Evolutionary conservation across 2,888 invertebrate genomes (phyloP).

Genomic region (Dryobotodes eremita): DNA sequence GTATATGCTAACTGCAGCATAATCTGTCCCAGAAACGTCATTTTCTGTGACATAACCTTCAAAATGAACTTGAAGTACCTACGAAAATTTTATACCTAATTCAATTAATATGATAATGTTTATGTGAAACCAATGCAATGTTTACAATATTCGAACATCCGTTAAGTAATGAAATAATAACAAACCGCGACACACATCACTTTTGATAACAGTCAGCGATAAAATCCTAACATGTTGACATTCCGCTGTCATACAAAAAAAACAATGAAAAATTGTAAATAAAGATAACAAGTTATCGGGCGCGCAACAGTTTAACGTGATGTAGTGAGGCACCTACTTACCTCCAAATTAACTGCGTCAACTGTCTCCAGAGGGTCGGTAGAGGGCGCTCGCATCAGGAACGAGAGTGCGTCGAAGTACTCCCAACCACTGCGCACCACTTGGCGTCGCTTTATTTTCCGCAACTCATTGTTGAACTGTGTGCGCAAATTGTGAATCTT

Average conservation of each 20-base stretch:
- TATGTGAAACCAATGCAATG: not conserved
- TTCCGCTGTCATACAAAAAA: slow-evolving; percentile 31
- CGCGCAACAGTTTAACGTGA: not conserved
- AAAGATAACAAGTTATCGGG: slow-evolving; percentile 21
- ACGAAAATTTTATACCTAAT: not conserved
- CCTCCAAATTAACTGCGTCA: slow-evolving; percentile 85
- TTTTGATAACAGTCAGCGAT: slow-evolving; percentile 38
- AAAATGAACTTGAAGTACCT: slow-evolving; percentile 9
- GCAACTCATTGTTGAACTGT: slow-evolving; percentile 85
- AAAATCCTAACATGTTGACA: slow-evolving; percentile 26
- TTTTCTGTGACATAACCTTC: not conserved
- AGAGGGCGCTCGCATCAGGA: slow-evolving; percentile 77
- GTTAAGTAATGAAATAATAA: slow-evolving; percentile 8
- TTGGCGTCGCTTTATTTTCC: slow-evolving; percentile 84
- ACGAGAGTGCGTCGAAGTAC: slow-evolving; percentile 85
- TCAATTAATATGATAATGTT: no score
- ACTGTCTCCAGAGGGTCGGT: slow-evolving; percentile 77
- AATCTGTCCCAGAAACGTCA: slow-evolving; percentile 29
- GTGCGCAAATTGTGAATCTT: slow-evolving; percentile 87
- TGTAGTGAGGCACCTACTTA: slow-evolving; percentile 63
- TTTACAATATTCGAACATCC: not conserved
- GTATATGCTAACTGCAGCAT: slow-evolving; percentile 5
- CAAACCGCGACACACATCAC: slow-evolving; percentile 16
- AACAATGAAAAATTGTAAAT: slow-evolving; percentile 35
- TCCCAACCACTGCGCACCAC: slow-evolving; percentile 83